phyloP scores from a whole-genome alignment of 2,113 vertebrate species.

The Mohoua ochrocephala region DNA sequence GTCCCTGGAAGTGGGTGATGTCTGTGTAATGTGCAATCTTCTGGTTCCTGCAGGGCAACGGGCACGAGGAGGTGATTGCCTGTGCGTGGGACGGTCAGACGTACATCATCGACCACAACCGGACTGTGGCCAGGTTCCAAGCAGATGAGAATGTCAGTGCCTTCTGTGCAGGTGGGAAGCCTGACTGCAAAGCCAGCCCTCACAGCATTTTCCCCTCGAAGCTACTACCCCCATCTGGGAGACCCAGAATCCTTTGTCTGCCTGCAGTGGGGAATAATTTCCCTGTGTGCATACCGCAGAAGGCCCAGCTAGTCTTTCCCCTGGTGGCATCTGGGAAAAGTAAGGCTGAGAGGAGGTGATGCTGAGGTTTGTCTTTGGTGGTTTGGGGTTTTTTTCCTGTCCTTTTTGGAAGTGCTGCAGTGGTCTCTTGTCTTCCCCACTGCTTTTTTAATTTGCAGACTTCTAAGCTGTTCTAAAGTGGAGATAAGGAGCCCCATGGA shows the following conservation, averaged over 20 bases:
- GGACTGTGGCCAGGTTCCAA: conserved; percentile 92
- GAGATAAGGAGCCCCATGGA: background rate
- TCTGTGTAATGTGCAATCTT: background rate
- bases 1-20: background rate
- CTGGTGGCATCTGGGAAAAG: background rate
- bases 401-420: background rate
- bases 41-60: conserved; percentile 82
- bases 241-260: background rate
- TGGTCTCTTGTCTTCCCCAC: background rate
- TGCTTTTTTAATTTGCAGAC: background rate
- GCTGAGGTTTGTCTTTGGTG: background rate
- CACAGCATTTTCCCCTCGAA: background rate
- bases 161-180: conserved; percentile 88
- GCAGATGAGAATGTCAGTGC: conserved; percentile 97
- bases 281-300: background rate
- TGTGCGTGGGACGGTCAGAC: conserved; percentile 98
- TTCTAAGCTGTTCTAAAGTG: background rate
- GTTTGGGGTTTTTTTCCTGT: background rate
- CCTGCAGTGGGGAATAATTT: background rate
- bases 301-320: background rate
- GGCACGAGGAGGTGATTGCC: conserved; percentile 92
- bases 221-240: background rate
- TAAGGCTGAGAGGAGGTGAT: background rate
- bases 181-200: background rate
- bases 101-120: conserved; percentile 93